Percentiles rank a stretch among this genome's conserved stretches.
Evolutionary conservation across 2,113 vertebrate genomes (phyloP).

Genomic region (Strix aluco): DNA sequence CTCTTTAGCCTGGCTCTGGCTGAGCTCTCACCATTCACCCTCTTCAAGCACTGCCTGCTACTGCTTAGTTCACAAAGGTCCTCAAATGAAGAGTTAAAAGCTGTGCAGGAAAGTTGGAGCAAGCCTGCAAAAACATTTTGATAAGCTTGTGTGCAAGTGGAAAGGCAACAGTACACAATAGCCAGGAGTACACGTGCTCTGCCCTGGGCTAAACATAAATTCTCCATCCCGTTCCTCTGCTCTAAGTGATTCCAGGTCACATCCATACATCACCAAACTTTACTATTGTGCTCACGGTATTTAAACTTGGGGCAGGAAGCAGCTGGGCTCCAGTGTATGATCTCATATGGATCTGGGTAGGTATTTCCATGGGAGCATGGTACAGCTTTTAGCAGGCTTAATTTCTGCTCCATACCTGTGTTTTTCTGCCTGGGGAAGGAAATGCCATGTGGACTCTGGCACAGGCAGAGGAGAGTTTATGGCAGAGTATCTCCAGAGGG

Average conservation of each 20-base stretch:
- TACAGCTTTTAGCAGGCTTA: not conserved
- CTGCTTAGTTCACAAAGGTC: not conserved
- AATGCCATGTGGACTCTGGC: not conserved
- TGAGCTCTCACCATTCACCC: not conserved
- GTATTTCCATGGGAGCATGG: not conserved
- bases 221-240: not conserved
- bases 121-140: slow-evolving; percentile 50
- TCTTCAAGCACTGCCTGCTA: not conserved
- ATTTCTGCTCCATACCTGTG: not conserved
- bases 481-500: not conserved
- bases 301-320: slow-evolving; percentile 53
- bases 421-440: not conserved
- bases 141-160: slow-evolving; percentile 15
- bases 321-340: slow-evolving; percentile 32
- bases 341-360: slow-evolving; percentile 17
- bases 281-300: not conserved
- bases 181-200: slow-evolving; percentile 33
- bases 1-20: not conserved
- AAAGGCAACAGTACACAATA: slow-evolving; percentile 26
- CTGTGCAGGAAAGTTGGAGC: not conserved
- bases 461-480: not conserved
- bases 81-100: slow-evolving; percentile 16
- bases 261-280: slow-evolving; percentile 32
- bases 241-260: slow-evolving; percentile 60
- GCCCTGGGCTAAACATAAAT: slow-evolving; percentile 52